Conservation (phyloP, 1,140 invertebrate species). For the Calliphora vicina region DNA sequence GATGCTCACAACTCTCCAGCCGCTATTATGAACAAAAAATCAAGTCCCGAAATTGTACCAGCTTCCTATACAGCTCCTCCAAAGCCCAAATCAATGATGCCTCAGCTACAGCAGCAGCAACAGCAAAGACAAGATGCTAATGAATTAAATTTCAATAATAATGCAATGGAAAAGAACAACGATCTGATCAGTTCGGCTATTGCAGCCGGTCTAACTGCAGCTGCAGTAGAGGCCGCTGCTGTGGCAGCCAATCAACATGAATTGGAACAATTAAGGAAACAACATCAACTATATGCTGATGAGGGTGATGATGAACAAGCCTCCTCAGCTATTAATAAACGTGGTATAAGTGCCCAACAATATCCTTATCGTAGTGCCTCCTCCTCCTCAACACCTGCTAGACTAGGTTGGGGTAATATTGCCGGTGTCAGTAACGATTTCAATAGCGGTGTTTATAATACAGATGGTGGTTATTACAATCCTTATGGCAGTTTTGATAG, state of each 20-base stretch:
- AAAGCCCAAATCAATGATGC: neutral
- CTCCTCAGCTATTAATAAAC: slow-evolving; percentile 52
- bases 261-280: slow-evolving; percentile 38
- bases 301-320: slow-evolving; percentile 44
- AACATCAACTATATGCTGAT: slow-evolving; percentile 46
- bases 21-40: slow-evolving; percentile 50
- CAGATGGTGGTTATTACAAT: neutral
- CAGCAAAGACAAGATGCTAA: neutral
- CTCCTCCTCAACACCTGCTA: neutral
- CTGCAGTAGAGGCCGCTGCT: slow-evolving; percentile 56
- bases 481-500: neutral
- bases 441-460: neutral
- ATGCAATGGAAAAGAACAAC: slow-evolving; percentile 51
- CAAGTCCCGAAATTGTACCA: slow-evolving; percentile 61
- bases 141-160: slow-evolving; percentile 40
- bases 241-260: slow-evolving; percentile 40
- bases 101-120: slow-evolving; percentile 40
- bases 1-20: neutral
- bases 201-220: slow-evolving; percentile 41
- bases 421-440: neutral
- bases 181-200: slow-evolving; percentile 48
- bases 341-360: slow-evolving; percentile 57
- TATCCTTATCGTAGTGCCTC: slow-evolving; percentile 42
- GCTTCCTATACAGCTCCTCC: slow-evolving; percentile 54
- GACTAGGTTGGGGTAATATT: neutral